Conservation (phyloP, 2,113 vertebrate genomes). For the Pterocles burchelli region DNA sequence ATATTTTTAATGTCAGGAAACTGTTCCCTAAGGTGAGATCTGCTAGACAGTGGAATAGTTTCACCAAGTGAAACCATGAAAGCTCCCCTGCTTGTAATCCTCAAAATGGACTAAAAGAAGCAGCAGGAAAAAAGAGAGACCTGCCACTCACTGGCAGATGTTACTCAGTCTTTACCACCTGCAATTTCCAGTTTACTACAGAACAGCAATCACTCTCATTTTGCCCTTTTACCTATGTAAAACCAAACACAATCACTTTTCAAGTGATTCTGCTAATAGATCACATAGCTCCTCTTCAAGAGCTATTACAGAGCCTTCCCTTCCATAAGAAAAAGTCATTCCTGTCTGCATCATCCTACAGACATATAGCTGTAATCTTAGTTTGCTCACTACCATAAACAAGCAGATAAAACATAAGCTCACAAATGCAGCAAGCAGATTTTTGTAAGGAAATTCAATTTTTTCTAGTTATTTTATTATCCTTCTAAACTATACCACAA, state of each 20-base stretch:
- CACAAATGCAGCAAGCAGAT: background rate
- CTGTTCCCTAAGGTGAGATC: background rate
- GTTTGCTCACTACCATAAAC: background rate
- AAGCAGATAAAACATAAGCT: background rate
- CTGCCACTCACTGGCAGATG: background rate
- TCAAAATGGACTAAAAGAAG: background rate
- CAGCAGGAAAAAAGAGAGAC: background rate
- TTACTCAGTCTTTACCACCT: background rate
- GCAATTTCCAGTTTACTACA: background rate
- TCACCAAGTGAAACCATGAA: background rate
- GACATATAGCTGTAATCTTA: background rate
- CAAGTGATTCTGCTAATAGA: background rate
- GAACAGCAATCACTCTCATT: background rate
- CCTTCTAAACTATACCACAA: slow-evolving; percentile 49
- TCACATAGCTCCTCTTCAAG: background rate
- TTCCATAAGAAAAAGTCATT: background rate
- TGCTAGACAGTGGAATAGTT: background rate
- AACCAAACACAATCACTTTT: background rate
- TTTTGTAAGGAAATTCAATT: slow-evolving; percentile 6
- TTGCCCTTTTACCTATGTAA: background rate
- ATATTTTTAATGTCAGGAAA: background rate
- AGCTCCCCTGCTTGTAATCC: background rate
- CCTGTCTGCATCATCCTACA: background rate
- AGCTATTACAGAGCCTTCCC: background rate
- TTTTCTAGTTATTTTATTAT: slow-evolving; percentile 45